Percentiles rank a stretch among this genome's conserved stretches.
Conservation (phyloP, 2,797 vertebrate species). For the Muscicapa striata region DNA sequence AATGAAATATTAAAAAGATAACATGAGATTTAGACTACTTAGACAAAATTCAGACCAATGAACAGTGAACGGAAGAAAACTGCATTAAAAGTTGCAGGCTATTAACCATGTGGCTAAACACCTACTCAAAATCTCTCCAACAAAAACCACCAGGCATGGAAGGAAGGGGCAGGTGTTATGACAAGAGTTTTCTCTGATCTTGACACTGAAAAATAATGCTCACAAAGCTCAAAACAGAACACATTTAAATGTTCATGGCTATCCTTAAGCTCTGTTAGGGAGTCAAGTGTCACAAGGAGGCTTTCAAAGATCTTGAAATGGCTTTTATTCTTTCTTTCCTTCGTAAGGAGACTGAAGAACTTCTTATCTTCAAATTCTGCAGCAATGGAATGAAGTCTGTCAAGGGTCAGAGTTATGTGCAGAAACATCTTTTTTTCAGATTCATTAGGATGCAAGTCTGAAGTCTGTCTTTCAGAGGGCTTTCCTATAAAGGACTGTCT, state of each 20-base stretch:
- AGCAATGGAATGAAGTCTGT: constrained; percentile 30
- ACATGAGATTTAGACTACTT: constrained; percentile 10
- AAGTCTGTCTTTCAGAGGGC: background rate
- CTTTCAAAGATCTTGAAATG: constrained; percentile 36
- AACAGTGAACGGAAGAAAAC: constrained; percentile 30
- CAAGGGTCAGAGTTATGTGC: background rate
- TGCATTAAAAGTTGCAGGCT: background rate
- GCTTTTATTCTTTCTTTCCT: background rate
- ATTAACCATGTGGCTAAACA: background rate
- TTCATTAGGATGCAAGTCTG: background rate
- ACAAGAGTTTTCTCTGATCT: background rate
- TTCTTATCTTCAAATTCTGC: constrained; percentile 14
- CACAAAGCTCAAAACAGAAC: background rate
- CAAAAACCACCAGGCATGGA: background rate
- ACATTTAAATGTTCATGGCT: background rate
- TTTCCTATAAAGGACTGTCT: background rate
- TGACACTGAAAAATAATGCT: background rate
- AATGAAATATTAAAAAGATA: constrained; percentile 47
- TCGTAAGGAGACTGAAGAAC: background rate
- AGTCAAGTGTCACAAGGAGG: constrained; percentile 4
- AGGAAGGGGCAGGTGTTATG: background rate
- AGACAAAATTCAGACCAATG: constrained; percentile 12
- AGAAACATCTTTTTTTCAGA: background rate
- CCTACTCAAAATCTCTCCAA: background rate
- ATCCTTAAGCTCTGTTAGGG: background rate